Percentiles rank a stretch among this genome's conserved stretches.
These are phyloP conservation scores for Sinopyrophorus schimmeli DNA, from an alignment of 2,888 invertebrate genomes.

Conservation along the genomic window DNA sequence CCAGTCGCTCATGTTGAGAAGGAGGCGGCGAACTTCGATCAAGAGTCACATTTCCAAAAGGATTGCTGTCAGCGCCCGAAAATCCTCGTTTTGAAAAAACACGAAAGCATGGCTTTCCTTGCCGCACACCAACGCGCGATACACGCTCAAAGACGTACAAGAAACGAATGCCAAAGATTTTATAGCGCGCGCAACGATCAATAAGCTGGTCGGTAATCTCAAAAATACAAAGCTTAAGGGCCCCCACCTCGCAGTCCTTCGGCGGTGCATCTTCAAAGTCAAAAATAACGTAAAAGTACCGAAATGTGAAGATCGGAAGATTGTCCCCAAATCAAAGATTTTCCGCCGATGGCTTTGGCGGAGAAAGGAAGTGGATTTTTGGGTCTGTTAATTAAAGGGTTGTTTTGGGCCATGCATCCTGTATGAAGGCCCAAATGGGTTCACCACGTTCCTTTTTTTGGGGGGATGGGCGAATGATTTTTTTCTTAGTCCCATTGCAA, in stretches of 20 bases:
- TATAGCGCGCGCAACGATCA: slow-evolving; percentile 30
- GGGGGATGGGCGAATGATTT: neutral
- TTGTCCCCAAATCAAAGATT: neutral
- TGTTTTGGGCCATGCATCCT: no score
- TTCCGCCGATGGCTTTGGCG: no score
- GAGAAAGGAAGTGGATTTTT: no score
- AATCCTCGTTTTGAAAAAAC: slow-evolving; percentile 16
- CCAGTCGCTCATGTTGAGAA: slow-evolving; percentile 48
- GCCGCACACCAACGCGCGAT: slow-evolving; percentile 4
- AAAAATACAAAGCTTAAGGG: slow-evolving; percentile 11
- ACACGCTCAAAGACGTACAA: slow-evolving; percentile 14
- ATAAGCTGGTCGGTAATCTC: slow-evolving; percentile 19
- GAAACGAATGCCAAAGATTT: slow-evolving; percentile 30
- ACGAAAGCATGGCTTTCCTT: slow-evolving; percentile 10
- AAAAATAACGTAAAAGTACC: no score
- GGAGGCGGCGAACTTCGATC: slow-evolving; percentile 1
- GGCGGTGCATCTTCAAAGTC: no score
- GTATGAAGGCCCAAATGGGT: neutral
- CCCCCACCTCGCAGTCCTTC: no score
- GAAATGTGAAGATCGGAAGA: neutral
- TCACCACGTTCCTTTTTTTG: neutral
- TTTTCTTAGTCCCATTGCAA: neutral
- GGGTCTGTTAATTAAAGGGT: no score
- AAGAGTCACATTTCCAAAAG: slow-evolving; percentile 32
- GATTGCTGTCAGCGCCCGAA: slow-evolving; percentile 9